Conservation (phyloP, 2,113 vertebrate species). For the Cynoglossus semilaevis region DNA sequence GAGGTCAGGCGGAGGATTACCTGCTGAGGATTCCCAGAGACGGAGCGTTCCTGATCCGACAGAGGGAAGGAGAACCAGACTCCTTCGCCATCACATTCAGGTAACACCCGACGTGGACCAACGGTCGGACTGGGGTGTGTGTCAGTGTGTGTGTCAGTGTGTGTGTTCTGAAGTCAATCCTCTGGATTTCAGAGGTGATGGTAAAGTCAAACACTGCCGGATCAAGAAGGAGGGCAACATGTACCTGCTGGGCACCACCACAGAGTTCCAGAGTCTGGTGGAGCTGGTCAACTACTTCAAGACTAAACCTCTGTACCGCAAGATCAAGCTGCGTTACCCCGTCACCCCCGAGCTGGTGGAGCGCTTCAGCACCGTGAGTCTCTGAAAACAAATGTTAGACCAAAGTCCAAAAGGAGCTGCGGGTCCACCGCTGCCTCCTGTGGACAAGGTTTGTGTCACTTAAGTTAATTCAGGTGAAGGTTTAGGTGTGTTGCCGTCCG, state of each 20-base stretch:
- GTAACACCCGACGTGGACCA: conserved; percentile 51
- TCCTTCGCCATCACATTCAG: conserved; percentile 97
- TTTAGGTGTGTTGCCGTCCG: no score
- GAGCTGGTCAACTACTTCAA: conserved; percentile 91
- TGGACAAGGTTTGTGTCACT: no score
- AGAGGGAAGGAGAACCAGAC: conserved; percentile 81
- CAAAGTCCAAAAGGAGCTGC: no score
- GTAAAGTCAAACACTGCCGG: conserved; percentile 94
- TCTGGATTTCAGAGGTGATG: conserved; percentile 81
- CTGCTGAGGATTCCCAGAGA: conserved; percentile 92
- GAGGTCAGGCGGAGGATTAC: conserved; percentile 94
- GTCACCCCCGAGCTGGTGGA: conserved; percentile 89
- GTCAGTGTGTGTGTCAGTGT: no score
- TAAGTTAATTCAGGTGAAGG: no score
- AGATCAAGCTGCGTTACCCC: conserved; percentile 92
- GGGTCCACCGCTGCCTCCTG: no score
- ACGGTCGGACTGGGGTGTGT: no score
- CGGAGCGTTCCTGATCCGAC: conserved; percentile 93
- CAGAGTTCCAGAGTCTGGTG: conserved; percentile 92
- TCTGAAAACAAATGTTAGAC: no score
- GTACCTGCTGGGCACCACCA: conserved; percentile 89
- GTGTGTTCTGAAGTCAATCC: no score
- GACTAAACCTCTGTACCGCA: conserved; percentile 90
- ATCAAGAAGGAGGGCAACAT: conserved; percentile 86
- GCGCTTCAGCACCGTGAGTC: conserved; percentile 84